Base-by-base conservation (phyloP, 2,888 invertebrate genomes). In the Caenorhabditis sp. region DNA sequence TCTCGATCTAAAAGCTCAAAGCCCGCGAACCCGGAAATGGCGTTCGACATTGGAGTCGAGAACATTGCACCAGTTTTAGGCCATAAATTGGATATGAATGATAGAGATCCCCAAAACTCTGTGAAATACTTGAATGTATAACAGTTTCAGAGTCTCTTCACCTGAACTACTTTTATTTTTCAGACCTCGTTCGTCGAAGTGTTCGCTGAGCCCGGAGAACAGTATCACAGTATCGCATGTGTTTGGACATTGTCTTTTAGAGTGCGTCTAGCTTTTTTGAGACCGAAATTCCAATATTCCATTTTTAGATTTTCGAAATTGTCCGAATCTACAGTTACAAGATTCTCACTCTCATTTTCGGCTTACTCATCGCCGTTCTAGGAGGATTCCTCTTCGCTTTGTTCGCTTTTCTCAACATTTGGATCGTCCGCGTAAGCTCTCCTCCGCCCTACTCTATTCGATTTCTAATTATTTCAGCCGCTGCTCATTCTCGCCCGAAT, bases 241-340 rank as follows among this genome's bases (percentile, higher is more conserved):
- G 81, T 83, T 11, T 81, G 81, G 81, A 75, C 76, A 0, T 32
- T 73, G 41, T 79, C 79, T 20, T 77, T 74, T 48, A 73, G 74
- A 48, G 82, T 81, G 27, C 17, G 63, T 20, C 35, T n/a, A 11
- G 7, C 5, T 43, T 43, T 11, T 17, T n/a, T n/a, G n/a, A n/a
- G n/a, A n/a, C n/a, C n/a, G 5, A 26, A 11, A 8, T 30, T 11
- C 27, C 3, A 24, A 46, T 1, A 24, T 26, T 39, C 15, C n/a
- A n/a, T n/a, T 78, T 77, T 27, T 43, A 82, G 79, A 56, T 76
- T 0, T 83, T 81, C 63, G 81, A 83, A 50, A 61, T 78, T 2
- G 72, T 78, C 2, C 53, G 78, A 55, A 73, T 83, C 52, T 83
- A 76, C 61, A 62, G 53, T 52, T 83, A 83, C 62, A 81, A 81